Percentiles rank a stretch among this genome's conserved stretches.
These are phyloP conservation scores for Hoplodrina blanda DNA, from an alignment of 2,888 invertebrate species.

Conservation along the genomic window DNA sequence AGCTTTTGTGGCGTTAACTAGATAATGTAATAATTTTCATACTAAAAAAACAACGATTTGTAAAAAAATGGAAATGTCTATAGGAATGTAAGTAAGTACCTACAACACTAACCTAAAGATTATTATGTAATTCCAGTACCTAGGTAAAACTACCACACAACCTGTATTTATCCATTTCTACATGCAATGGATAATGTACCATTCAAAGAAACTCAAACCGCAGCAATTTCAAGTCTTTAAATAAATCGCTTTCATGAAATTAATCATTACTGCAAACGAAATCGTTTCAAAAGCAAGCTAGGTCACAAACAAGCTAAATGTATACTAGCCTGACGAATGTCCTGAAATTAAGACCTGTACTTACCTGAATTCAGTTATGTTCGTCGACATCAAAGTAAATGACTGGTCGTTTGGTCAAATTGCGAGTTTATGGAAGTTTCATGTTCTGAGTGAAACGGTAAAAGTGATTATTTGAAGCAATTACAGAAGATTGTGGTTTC, in stretches of 20 bases:
- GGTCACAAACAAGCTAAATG: slow-evolving; percentile 21
- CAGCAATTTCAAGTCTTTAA: slow-evolving; percentile 25
- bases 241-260: slow-evolving; percentile 33
- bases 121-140: neutral
- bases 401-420: slow-evolving; percentile 39
- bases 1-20: too few relatives aligned
- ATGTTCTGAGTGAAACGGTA: slow-evolving; percentile 36
- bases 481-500: slow-evolving; percentile 30
- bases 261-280: slow-evolving; percentile 31
- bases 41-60: neutral
- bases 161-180: neutral
- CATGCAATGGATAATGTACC: neutral
- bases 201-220: slow-evolving; percentile 10
- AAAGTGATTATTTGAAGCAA: slow-evolving; percentile 45
- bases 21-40: too few relatives aligned
- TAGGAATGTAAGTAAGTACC: too few relatives aligned
- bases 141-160: neutral
- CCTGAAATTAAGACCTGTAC: slow-evolving; percentile 26
- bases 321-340: slow-evolving; percentile 30
- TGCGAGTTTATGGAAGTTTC: slow-evolving; percentile 55
- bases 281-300: slow-evolving; percentile 31
- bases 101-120: neutral
- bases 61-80: neutral
- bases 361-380: slow-evolving; percentile 40
- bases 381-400: slow-evolving; percentile 35